Base-by-base conservation (phyloP, 2,888 invertebrate genomes). In the Escarpia spicata region DNA sequence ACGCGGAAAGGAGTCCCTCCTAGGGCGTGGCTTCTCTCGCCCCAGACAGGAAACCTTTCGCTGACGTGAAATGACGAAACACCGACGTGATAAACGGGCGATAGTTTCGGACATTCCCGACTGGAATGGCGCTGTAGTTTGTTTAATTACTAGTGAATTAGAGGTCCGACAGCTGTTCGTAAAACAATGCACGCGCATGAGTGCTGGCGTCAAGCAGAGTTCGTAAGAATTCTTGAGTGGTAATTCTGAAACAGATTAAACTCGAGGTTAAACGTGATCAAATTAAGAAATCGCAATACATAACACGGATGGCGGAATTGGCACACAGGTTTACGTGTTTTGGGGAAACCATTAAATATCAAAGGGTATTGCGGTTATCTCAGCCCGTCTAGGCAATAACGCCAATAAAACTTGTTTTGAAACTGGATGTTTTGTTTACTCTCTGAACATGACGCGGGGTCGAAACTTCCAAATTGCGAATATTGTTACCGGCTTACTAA, bases 21-120 rank as follows among this genome's bases (percentile, higher is more conserved):
- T 75, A 75, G 75, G 75, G 75, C 75, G 75, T 75, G 75, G 75
- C 75, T 75, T 75, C 75, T 75, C n/a, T 75, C 75, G 75, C 75
- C 75, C 75, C 75, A 75, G 75, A 75, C 75, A 75, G 75, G 75
- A 75, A 26, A 75, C 75, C 75, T 75, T 75, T 75, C 75, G 75
- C n/a, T 26, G 75, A 75, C 75, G 75, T 75, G 75, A 75, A 75
- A 75, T 75, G 75, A 75, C 75, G 75, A 75, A 75, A 75, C 75
- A n/a, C 19, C 75, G 75, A 75, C 75, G 75, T n/a, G 26, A n/a
- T n/a, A 26, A 75, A 75, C 75, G 15, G 75, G 3, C 75, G 75
- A 75, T n/a, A 75, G 19, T 75, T 75, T n/a, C 75, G 19, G 75
- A 75, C 75, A 75, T 75, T n/a, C 75, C 75, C 75, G 75, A 75